Evolutionary conservation across 2,797 vertebrate genomes (phyloP).

Genomic region (Crossoptilon crossoptilon): DNA sequence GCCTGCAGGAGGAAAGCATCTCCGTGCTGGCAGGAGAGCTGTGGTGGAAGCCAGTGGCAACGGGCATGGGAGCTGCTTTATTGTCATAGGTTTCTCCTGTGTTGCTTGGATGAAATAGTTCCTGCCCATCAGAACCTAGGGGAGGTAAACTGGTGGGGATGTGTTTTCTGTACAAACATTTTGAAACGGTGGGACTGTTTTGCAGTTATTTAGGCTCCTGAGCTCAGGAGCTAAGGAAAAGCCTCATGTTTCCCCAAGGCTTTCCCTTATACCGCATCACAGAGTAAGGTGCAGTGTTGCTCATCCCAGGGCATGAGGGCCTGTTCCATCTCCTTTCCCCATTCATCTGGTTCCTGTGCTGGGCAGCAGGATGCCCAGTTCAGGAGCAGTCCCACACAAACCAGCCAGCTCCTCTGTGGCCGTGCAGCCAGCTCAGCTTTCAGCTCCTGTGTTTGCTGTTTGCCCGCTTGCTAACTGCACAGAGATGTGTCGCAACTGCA

Average conservation of each 20-base stretch:
- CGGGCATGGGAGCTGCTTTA: rapidly evolving
- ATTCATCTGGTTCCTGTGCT: not conserved
- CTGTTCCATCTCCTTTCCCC: not conserved
- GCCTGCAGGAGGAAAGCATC: not conserved
- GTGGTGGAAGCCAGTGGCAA: rapidly evolving
- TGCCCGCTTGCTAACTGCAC: not conserved
- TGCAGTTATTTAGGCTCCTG: not conserved
- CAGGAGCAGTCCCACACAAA: not conserved
- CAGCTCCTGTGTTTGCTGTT: not conserved
- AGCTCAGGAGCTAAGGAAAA: not conserved
- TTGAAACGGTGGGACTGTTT: not conserved
- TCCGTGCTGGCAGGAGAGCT: not conserved
- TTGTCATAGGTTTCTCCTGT: rapidly evolving
- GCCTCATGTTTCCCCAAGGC: not conserved
- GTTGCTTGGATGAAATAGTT: not conserved
- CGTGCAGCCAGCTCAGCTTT: not conserved
- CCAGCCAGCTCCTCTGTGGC: too few species aligned
- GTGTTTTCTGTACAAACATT: not conserved
- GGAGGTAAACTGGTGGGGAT: not conserved
- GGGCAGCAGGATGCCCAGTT: too few species aligned
- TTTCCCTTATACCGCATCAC: not conserved
- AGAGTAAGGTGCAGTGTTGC: not conserved
- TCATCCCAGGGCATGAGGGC: not conserved
- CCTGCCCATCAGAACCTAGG: not conserved
- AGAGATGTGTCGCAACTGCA: slow-evolving; percentile 34